Evolutionary conservation across 2,797 vertebrate species (phyloP), one percentile per base, ranked within the genome.

Genomic region (Peromyscus eremicus): DNA sequence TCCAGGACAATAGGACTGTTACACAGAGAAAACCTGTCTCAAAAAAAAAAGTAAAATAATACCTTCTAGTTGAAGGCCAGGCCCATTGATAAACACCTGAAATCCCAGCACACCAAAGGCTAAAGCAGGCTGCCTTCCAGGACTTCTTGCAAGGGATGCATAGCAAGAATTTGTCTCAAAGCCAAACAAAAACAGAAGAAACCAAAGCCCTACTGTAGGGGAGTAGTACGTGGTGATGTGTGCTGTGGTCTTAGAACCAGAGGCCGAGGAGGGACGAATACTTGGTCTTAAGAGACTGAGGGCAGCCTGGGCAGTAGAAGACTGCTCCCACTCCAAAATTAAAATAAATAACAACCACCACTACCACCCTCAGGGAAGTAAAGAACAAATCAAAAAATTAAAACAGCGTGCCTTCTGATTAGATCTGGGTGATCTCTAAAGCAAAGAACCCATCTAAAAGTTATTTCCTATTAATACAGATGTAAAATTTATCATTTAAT

Each of bases 311-410:
- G 32, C 66, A 70, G 52, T 13, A 52, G 46, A 55, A 46, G 32
- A 80, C 32, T 19, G 6, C 52, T 19, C 34, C 11, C 49, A 73
- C 29, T 73, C 37, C 85, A 57, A 73, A 88, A 40, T 17, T 25
- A 90, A 94, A 94, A 93, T 55, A 95, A 93, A 84, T 66, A 55
- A 95, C 32, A 37, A 84, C 43, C 27, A 40, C 40, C 37, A 93
- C 87, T 68, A 32, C 23, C 77, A n/a, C n/a, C 17, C n/a, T 23
- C 66, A 66, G 49, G 43, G 70, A 84, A 93, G 37, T 86, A 93
- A 84, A 80, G 37, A 93, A 89, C 8, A 40, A 43, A 13, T 3
- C 49, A 68, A 62, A 91, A 77, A 52, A 68, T 40, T 13, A 17
- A 75, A 83, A 57, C 3, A 91, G 21, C 27, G 9, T 75, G 7